Conservation (phyloP, 1,140 invertebrate genomes). For the Physella acuta region DNA sequence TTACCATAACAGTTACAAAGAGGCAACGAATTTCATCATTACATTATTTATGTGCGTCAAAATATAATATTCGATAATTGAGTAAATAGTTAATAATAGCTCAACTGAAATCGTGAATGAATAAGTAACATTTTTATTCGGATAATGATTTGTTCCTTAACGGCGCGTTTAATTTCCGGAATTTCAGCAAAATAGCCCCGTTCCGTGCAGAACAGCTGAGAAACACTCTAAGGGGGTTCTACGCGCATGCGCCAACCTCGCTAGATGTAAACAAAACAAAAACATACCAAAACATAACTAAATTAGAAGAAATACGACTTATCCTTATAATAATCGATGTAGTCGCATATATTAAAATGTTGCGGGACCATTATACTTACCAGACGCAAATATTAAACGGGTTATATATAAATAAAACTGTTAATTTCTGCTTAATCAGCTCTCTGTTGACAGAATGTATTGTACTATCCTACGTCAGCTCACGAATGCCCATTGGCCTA, state of each 20-base stretch:
- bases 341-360: neutral
- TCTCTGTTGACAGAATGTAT: neutral
- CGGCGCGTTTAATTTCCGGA: neutral
- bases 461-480: constrained; percentile 21
- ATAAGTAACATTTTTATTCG: too few relatives aligned
- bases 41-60: too few relatives aligned
- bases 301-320: neutral
- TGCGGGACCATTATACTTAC: constrained; percentile 1
- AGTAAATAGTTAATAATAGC: too few relatives aligned
- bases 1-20: too few relatives aligned
- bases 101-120: too few relatives aligned
- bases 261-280: constrained; percentile 29
- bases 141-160: too few relatives aligned
- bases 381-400: neutral
- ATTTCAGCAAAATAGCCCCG: neutral
- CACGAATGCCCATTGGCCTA: constrained; percentile 17
- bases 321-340: neutral
- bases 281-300: constrained; percentile 14
- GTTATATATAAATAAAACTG: neutral
- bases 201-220: constrained; percentile 22
- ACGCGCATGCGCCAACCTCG: constrained; percentile 24
- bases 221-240: neutral
- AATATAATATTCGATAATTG: too few relatives aligned
- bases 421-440: neutral
- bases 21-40: too few relatives aligned